Conservation (phyloP, 2,888 invertebrate genomes). For the Cataglyphis albicans region DNA sequence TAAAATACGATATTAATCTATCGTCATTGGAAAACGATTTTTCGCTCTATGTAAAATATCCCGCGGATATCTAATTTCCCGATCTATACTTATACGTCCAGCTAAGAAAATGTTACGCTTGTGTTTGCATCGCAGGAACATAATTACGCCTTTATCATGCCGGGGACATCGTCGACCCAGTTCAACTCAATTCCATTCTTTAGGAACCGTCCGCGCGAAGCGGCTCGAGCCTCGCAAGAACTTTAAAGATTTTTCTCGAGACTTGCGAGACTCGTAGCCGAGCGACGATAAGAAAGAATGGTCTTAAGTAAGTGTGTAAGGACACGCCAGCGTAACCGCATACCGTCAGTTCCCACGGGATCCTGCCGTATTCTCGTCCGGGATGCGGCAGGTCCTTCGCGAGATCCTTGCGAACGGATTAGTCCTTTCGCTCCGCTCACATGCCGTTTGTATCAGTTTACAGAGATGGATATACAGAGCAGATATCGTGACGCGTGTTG, state of each 20-base stretch:
- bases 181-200: neutral
- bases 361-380: conserved; percentile 35
- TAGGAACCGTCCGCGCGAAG: conserved; percentile 1
- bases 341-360: conserved; percentile 65
- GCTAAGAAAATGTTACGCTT: neutral
- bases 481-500: conserved; percentile 16
- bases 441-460: conserved; percentile 32
- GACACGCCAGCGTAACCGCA: conserved; percentile 53
- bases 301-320: conserved; percentile 60
- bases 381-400: conserved; percentile 1
- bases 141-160: neutral
- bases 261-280: conserved; percentile 44
- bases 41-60: neutral
- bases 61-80: neutral
- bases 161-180: neutral
- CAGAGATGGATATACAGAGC: neutral
- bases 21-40: neutral
- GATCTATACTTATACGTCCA: neutral
- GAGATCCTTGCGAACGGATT: conserved; percentile 12
- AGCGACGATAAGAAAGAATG: conserved; percentile 69
- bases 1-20: neutral
- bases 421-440: conserved; percentile 9
- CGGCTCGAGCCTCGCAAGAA: conserved; percentile 59
- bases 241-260: conserved; percentile 66
- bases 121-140: neutral